A percentile compares a stretch with the other conserved stretches of the same genome.
Evolutionary conservation across 2,888 invertebrate species (phyloP).

Genomic region (Hylaea fasciaria): DNA sequence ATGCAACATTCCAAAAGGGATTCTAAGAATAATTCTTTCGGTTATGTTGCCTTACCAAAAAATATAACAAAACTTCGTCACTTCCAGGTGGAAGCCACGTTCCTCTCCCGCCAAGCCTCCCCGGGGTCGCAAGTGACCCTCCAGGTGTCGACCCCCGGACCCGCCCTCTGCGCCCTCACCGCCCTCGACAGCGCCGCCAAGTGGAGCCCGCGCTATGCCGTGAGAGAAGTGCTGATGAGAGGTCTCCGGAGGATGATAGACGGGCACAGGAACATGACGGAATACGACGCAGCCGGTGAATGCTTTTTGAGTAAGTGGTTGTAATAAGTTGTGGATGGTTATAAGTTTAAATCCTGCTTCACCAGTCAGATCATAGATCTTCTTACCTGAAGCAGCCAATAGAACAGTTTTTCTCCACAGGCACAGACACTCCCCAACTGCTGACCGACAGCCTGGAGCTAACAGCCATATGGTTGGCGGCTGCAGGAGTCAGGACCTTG

Average conservation of each 20-base stretch:
- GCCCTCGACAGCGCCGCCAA: constrained; percentile 66
- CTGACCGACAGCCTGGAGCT: constrained; percentile 56
- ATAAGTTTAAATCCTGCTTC: no score
- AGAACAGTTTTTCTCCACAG: constrained; percentile 40
- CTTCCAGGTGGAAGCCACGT: constrained; percentile 67
- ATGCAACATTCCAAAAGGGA: no score
- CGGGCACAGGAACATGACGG: constrained; percentile 68
- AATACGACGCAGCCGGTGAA: constrained; percentile 70
- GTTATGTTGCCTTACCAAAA: no score
- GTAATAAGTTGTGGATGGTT: no score
- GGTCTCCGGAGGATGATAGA: constrained; percentile 61
- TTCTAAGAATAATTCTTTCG: no score
- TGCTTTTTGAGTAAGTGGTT: constrained; percentile 67
- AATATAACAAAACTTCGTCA: neutral
- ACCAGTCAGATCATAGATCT: neutral
- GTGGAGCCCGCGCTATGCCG: constrained; percentile 50
- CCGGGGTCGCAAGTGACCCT: constrained; percentile 66
- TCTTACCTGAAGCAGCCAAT: no score
- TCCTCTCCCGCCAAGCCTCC: constrained; percentile 61
- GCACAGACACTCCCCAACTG: constrained; percentile 51
- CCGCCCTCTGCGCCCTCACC: constrained; percentile 72
- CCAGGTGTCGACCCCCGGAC: constrained; percentile 62
- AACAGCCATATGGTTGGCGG: constrained; percentile 60
- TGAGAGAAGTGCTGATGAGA: constrained; percentile 57
- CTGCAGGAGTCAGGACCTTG: constrained; percentile 61